Conservation (phyloP, 1,140 invertebrate species). For the Formica exsecta region DNA sequence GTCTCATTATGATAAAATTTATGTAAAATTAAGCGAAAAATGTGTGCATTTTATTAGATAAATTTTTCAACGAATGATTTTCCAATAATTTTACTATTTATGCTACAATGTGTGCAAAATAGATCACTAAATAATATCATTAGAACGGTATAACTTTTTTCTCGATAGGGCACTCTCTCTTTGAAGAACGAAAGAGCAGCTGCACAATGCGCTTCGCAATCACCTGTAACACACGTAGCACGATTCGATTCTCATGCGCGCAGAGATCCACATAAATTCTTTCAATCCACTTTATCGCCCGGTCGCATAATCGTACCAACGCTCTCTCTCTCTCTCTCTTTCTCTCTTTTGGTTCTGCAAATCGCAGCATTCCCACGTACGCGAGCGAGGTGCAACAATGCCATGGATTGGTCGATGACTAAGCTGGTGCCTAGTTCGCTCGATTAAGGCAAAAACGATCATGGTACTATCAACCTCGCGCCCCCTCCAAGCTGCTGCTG, state of each 20-base stretch:
- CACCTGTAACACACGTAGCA: not conserved
- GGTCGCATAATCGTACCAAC: conserved; percentile 9
- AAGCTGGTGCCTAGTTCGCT: conserved; percentile 48
- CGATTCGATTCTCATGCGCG: conserved; percentile 7
- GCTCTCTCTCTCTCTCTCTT: too few relatives aligned
- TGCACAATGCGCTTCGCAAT: conserved; percentile 20
- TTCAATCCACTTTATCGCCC: conserved; percentile 49
- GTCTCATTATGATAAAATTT: not conserved
- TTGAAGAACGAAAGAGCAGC: not conserved
- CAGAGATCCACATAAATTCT: conserved; percentile 36
- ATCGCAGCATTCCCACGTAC: conserved; percentile 42
- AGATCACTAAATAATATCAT: not conserved
- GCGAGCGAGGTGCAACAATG: conserved; percentile 35
- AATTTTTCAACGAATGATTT: not conserved
- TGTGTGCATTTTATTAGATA: not conserved
- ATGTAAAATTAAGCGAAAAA: not conserved
- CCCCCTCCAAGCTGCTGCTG: not conserved
- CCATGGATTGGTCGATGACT: conserved; percentile 20
- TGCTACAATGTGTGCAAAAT: not conserved
- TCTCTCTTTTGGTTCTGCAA: conserved; percentile 14
- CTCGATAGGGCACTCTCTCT: not conserved
- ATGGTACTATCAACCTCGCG: conserved; percentile 45
- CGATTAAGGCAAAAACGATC: conserved; percentile 75
- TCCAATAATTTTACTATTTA: not conserved
- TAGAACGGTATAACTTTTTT: not conserved